Percentiles rank a stretch among this genome's conserved stretches.
These are phyloP conservation scores for Trichonephila clavata DNA, from an alignment of 1,140 invertebrate genomes.

Conservation along the genomic window DNA sequence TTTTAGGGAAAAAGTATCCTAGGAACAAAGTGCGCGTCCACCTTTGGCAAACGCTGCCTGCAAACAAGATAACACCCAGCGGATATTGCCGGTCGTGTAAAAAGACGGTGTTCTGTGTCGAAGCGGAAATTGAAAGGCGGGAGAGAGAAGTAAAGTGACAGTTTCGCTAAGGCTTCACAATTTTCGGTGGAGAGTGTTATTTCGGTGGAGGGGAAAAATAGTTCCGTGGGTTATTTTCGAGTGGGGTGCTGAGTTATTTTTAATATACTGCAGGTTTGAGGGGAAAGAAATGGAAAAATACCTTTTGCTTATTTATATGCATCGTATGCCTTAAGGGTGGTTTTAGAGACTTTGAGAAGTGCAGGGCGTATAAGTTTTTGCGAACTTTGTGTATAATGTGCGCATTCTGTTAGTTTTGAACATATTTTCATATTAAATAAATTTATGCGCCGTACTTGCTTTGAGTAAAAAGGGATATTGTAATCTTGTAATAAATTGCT, in stretches of 20 bases:
- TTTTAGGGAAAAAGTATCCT: background rate
- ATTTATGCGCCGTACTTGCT: no score
- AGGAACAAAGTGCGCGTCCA: background rate
- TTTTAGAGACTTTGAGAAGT: background rate
- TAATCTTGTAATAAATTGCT: no score
- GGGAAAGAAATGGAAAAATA: no score
- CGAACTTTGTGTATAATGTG: no score
- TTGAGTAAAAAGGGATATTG: no score
- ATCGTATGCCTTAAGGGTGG: background rate
- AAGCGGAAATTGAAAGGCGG: background rate
- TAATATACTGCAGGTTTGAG: background rate
- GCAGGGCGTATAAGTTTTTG: background rate
- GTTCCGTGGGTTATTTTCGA: no score
- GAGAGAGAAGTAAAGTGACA: background rate
- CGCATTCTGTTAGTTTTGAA: no score
- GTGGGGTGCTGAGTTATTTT: background rate
- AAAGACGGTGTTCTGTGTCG: background rate
- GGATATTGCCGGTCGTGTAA: conserved; percentile 18
- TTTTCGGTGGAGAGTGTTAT: background rate
- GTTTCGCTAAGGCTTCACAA: background rate
- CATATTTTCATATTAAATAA: no score
- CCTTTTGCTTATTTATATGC: background rate
- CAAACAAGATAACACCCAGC: background rate
- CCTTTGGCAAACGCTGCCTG: background rate
- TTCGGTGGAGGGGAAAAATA: background rate